phyloP scores from a whole-genome alignment of 1,140 invertebrate species.

The Parapsyche elsis region DNA sequence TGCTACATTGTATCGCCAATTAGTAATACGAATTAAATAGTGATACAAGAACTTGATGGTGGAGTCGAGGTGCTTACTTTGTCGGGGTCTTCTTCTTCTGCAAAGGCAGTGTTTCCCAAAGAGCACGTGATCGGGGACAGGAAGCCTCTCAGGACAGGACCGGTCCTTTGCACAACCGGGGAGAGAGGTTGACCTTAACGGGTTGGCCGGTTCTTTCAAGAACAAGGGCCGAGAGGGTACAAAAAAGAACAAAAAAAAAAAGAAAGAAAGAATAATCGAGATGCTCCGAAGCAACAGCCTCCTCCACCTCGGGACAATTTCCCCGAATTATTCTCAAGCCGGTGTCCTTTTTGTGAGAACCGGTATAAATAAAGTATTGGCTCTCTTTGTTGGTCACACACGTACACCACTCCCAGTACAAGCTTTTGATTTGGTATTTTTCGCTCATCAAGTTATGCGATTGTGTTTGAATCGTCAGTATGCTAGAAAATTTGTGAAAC shows the following conservation, averaged over 20 bases:
- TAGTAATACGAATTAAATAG: neutral
- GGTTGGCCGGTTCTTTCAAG: constrained; percentile 22
- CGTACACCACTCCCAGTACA: too few species aligned
- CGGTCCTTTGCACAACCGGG: constrained; percentile 21
- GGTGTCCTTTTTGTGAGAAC: constrained; percentile 23
- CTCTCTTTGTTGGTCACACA: neutral
- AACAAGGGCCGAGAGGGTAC: neutral
- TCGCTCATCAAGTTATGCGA: too few species aligned
- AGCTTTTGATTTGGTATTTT: too few species aligned
- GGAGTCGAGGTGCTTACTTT: too few species aligned
- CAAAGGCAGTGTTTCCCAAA: too few species aligned
- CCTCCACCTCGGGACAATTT: neutral
- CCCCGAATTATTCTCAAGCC: constrained; percentile 4
- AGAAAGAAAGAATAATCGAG: neutral
- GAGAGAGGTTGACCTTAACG: constrained; percentile 41
- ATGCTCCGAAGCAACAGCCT: neutral
- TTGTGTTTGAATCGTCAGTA: too few species aligned
- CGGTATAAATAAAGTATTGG: constrained; percentile 19
- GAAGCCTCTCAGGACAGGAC: constrained; percentile 5
- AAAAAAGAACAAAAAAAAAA: neutral
- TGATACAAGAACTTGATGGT: too few species aligned
- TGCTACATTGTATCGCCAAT: too few species aligned
- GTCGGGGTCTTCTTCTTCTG: too few species aligned
- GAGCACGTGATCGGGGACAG: constrained; percentile 18
- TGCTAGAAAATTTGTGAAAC: too few species aligned